Base-by-base conservation (phyloP, 2,888 invertebrate genomes). In the Hydrotaea cyrtoneurina region DNA sequence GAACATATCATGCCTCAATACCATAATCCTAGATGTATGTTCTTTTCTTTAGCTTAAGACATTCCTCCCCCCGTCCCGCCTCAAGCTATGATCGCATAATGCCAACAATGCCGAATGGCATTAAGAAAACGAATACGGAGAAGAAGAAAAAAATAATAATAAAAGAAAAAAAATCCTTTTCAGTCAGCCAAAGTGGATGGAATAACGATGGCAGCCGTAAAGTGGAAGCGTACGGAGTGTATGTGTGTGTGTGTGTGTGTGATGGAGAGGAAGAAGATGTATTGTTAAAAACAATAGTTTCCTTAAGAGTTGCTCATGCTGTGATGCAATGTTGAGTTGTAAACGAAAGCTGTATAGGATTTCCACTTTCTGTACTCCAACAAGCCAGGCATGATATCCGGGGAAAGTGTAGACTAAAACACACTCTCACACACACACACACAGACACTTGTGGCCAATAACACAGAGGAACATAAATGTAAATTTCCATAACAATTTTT, bases 51-150 rank as follows among this genome's bases (percentile, higher is more conserved):
- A 1, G 39, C 36, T 64, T 15, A 64, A 39, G 17, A 10, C 13
- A 36, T 50, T n/a, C 55, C 55, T 7, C 31, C 3, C 31, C 31
- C 31, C 31, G 31, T 7, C 31, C 31, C 3, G 3, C 55, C 53
- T 3, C 55, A 73, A 73, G 57, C 72, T 15, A 57, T 73, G 72
- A 55, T 73, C 64, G 53, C 23, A 78, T 43, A 73, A 64, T 23
- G n/a, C 55, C 71, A 78, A 78, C 62, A 75, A 72, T 78, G 75
- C 66, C 77, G 73, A 26, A 69, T 69, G 77, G 73, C 77, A 77
- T 83, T 76, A 53, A 75, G 66, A 50, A 55, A 21, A 13, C 21
- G 55, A 26, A 0, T 3, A 53, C 59, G 19, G 19, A 39, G 8
- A 7, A 31, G 7, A 31, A 31, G 31, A 15, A 73, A 36, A 21